phyloP scores from a whole-genome alignment of 2,113 vertebrate species.

The Malurus cyaneus region DNA sequence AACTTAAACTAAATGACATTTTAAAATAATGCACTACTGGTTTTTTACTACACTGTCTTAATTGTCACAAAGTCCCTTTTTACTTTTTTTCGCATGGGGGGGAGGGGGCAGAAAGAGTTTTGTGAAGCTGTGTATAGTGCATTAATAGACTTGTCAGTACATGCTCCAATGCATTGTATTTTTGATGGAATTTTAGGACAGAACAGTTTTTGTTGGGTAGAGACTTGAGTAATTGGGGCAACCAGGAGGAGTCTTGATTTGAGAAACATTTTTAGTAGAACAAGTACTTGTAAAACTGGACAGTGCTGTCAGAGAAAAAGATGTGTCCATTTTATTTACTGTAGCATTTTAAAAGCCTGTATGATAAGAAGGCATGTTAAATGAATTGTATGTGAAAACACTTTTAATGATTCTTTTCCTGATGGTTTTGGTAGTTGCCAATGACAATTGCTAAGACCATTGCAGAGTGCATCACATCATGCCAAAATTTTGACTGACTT shows the following conservation, averaged over 20 bases:
- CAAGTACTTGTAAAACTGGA: constrained; percentile 60
- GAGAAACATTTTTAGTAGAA: constrained; percentile 18
- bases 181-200: constrained; percentile 51
- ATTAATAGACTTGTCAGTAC: constrained; percentile 4
- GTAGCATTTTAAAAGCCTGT: constrained; percentile 18
- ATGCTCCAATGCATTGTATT: neutral
- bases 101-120: constrained; percentile 9
- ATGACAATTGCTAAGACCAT: neutral
- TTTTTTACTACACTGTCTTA: constrained; percentile 76
- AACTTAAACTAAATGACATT: constrained; percentile 81
- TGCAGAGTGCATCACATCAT: neutral
- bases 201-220: constrained; percentile 50
- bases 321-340: constrained; percentile 54
- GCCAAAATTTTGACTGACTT: neutral
- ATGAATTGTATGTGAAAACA: constrained; percentile 52
- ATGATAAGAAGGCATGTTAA: neutral
- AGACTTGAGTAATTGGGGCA: neutral
- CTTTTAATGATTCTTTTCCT: neutral
- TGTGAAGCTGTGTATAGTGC: constrained; percentile 23
- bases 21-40: constrained; percentile 71
- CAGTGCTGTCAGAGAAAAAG: neutral
- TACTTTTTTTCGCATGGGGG: neutral
- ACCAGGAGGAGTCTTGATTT: neutral
- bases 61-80: constrained; percentile 68
- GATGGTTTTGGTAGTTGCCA: neutral